Evolutionary conservation across 2,113 vertebrate species (phyloP).

Genomic region (Phalacrocorax carbo): DNA sequence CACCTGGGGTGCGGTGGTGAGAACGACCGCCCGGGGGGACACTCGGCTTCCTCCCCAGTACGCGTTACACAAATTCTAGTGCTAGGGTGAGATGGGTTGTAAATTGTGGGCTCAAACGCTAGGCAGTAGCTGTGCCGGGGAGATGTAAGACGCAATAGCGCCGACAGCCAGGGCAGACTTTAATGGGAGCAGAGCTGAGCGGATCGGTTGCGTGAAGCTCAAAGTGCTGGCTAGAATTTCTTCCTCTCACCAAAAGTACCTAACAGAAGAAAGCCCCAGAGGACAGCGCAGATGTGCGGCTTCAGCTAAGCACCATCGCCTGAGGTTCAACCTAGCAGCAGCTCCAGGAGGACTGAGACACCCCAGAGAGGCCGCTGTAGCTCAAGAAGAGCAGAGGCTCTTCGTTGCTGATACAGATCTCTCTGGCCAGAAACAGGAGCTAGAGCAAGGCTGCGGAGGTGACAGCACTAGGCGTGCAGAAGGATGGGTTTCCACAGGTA

Average conservation of each 20-base stretch:
- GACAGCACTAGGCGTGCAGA: not conserved
- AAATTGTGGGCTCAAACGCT: not conserved
- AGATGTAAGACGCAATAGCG: not conserved
- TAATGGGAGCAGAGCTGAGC: not conserved
- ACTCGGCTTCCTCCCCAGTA: not conserved
- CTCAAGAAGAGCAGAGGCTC: not conserved
- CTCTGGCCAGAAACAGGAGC: not conserved
- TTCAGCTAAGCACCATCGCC: not conserved
- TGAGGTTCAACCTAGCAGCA: not conserved
- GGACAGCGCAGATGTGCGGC: not conserved
- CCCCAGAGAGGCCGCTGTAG: not conserved
- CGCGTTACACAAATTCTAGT: not conserved
- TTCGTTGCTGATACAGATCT: rapidly evolving
- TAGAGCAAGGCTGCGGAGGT: not conserved
- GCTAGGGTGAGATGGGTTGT: not conserved
- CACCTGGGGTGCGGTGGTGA: no score
- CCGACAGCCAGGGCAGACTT: no score
- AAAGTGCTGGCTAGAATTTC: not conserved
- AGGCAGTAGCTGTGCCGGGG: no score
- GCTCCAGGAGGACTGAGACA: not conserved
- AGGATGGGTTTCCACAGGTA: not conserved
- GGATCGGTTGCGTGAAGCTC: rapidly evolving
- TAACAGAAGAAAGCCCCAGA: rapidly evolving
- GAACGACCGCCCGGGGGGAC: not conserved
- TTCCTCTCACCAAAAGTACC: not conserved